Evolutionary conservation across 2,797 vertebrate genomes (phyloP), one percentile per base, ranked within the genome.

Genomic region (Myioborus miniatus): DNA sequence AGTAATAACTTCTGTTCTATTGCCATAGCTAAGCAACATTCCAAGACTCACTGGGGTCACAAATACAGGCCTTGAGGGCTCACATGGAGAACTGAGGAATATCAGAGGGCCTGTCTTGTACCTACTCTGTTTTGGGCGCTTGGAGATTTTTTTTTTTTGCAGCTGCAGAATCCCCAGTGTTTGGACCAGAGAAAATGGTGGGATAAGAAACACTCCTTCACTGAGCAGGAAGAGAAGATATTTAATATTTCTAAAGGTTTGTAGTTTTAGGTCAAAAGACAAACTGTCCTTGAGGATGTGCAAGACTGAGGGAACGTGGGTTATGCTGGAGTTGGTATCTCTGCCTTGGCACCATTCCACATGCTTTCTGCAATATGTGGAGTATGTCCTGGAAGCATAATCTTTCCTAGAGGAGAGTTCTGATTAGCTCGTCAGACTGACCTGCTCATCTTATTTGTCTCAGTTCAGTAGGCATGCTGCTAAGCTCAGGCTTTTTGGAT

Each of bases 381-480:
- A 95, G 85, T 97, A 97, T 97, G 96, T 97, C 97, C 95, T 97
- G 94, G 89, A 97, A 96, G 94, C 93, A 95, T 96, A 96, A 97
- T 97, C 96, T 96, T 96, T 97, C 96, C 93, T 97, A 96, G 94
- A 97, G 96, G 95, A 97, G 97, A 97, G 96, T 96, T 97, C 95
- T 97, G 96, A 97, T 97, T 97, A 97, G 96, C 96, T 97, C 95
- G 69, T 97, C 97, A 97, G 96, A 97, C 96, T 97, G 96, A 97
- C 96, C 96, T 97, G 96, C 97, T 97, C 97, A 96, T 97, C 96
- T 95, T 97, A 97, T 97, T 97, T 96, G 96, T 97, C 94, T 97
- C 97, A 97, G 96, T 96, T 97, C 96, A 97, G 92, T 93, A 94
- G 94, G 90, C 96, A 96, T 94, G 94, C 94, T 96, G 96, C 95